These are phyloP conservation scores for Odontocolon sp. DNA, from an alignment of 2,888 invertebrate species.

Conservation along the genomic window DNA sequence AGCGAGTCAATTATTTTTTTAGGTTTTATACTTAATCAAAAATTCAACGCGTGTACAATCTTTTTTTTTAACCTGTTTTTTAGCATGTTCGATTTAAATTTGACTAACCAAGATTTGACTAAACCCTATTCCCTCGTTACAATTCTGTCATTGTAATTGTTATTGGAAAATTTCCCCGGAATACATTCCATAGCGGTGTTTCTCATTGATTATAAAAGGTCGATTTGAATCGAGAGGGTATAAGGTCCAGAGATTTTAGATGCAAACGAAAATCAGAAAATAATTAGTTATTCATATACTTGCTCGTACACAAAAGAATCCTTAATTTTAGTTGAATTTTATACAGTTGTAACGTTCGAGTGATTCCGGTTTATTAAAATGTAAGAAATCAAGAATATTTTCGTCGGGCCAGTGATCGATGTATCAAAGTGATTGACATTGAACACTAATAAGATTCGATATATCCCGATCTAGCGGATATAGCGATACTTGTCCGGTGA, in stretches of 20 bases:
- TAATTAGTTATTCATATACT: not conserved
- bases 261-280: slow-evolving; percentile 1
- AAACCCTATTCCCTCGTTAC: too few relatives aligned
- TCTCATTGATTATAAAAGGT: slow-evolving; percentile 5
- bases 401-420: too few relatives aligned
- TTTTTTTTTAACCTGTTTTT: too few relatives aligned
- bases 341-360: not conserved
- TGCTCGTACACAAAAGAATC: not conserved
- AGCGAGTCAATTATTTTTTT: too few relatives aligned
- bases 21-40: too few relatives aligned
- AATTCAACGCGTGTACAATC: too few relatives aligned
- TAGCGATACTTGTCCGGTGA: slow-evolving; percentile 14
- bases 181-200: not conserved
- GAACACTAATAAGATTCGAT: slow-evolving; percentile 13
- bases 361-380: too few relatives aligned
- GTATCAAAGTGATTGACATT: not conserved
- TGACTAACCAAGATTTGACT: too few relatives aligned
- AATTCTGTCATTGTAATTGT: too few relatives aligned
- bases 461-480: not conserved
- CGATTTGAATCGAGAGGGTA: not conserved
- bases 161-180: not conserved
- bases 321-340: not conserved
- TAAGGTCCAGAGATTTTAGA: slow-evolving; percentile 1
- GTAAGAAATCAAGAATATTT: not conserved
- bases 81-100: too few relatives aligned